phyloP scores from a whole-genome alignment of 2,113 vertebrate genomes.

The Etia nguti region DNA sequence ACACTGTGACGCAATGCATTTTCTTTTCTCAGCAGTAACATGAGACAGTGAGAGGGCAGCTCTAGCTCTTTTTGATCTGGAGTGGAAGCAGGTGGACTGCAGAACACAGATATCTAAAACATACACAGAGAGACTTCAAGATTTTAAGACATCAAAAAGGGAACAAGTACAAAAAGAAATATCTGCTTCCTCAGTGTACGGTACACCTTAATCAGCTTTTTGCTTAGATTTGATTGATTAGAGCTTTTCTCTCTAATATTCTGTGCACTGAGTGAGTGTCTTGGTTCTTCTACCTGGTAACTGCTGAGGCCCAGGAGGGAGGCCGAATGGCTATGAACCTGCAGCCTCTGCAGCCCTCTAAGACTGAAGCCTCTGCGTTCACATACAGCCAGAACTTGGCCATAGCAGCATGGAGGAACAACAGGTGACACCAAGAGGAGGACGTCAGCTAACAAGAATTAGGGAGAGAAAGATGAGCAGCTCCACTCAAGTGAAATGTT shows the following conservation, averaged over 20 bases:
- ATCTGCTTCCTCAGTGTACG: background rate
- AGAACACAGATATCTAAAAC: conserved; percentile 33
- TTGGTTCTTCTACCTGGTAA: conserved; percentile 59
- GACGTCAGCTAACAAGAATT: conserved; percentile 41
- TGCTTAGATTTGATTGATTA: background rate
- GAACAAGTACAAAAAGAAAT: background rate
- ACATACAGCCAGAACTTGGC: conserved; percentile 57
- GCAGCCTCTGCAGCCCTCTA: conserved; percentile 55
- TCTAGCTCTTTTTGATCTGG: conserved; percentile 4
- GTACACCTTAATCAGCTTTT: background rate
- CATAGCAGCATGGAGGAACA: conserved; percentile 54
- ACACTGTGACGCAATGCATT: conserved; percentile 60
- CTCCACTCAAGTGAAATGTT: background rate
- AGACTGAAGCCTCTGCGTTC: conserved; percentile 60
- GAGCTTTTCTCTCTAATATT: background rate
- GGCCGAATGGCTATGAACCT: conserved; percentile 44
- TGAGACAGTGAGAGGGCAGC: conserved; percentile 42
- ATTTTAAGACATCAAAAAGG: background rate
- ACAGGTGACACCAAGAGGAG: conserved; percentile 68
- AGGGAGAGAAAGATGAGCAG: background rate
- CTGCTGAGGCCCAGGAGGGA: conserved; percentile 47
- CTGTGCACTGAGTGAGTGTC: background rate
- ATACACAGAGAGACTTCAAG: background rate
- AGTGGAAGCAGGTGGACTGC: background rate
- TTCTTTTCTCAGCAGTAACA: conserved; percentile 73